Evolutionary conservation across 1,140 invertebrate genomes (phyloP).

Genomic region (Frieseomelitta varia): DNA sequence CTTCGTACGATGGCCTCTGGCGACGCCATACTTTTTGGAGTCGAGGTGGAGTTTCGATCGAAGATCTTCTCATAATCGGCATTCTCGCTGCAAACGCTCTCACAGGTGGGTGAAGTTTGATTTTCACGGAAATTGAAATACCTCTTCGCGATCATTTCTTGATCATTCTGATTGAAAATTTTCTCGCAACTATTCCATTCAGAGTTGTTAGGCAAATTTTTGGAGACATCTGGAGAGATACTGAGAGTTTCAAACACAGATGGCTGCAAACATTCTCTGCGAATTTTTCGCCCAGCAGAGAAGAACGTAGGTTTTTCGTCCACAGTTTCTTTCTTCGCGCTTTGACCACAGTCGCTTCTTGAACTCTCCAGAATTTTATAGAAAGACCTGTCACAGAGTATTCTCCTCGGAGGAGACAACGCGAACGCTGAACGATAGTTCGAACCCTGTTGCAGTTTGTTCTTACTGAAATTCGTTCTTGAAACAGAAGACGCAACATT

Average conservation of each 20-base stretch:
- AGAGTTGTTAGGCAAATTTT: not conserved
- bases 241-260: not conserved
- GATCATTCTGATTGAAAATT: not conserved
- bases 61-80: too few species aligned
- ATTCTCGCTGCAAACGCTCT: not conserved
- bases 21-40: not conserved
- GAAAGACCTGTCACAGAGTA: not conserved
- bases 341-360: not conserved
- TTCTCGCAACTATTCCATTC: not conserved
- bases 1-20: too few species aligned
- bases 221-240: too few species aligned
- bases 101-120: not conserved
- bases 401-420: not conserved
- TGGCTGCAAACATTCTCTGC: too few species aligned
- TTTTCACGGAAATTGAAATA: not conserved
- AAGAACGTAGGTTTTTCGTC: constrained; percentile 3
- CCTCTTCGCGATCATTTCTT: not conserved
- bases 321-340: too few species aligned
- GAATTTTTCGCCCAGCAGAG: not conserved
- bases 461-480: too few species aligned
- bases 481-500: not conserved
- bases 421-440: not conserved
- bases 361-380: not conserved
- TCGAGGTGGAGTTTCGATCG: too few species aligned
- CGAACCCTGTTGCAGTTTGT: not conserved